Evolutionary conservation across 2,888 invertebrate species (phyloP).

Genomic region (Pomacea canaliculata): DNA sequence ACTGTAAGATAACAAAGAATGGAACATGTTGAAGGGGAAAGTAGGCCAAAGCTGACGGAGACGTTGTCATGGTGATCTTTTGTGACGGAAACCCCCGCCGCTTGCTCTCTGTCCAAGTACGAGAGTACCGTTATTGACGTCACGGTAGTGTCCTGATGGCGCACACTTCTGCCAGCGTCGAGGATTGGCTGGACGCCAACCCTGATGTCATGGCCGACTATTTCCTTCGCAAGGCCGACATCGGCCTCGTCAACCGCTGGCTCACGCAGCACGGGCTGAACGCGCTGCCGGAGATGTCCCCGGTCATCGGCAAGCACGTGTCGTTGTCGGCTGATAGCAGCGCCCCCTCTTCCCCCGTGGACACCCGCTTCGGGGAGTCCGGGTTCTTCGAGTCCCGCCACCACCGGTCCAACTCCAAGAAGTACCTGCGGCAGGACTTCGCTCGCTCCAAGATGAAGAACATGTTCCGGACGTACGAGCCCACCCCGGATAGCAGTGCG

Average conservation of each 20-base stretch:
- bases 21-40: too few species aligned
- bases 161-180: constrained; percentile 66
- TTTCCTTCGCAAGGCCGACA: constrained; percentile 72
- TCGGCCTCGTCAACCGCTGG: constrained; percentile 72
- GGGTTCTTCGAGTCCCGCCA: constrained; percentile 54
- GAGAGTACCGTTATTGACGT: too few species aligned
- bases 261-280: constrained; percentile 71
- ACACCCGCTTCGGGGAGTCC: constrained; percentile 40
- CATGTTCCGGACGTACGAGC: constrained; percentile 71
- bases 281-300: constrained; percentile 65
- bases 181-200: constrained; percentile 72
- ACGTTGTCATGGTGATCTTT: too few species aligned
- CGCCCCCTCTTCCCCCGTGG: constrained; percentile 51
- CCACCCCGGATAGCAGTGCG: constrained; percentile 46
- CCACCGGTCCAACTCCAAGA: constrained; percentile 70
- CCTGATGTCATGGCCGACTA: constrained; percentile 71
- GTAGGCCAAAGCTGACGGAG: too few species aligned
- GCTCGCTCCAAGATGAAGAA: constrained; percentile 72
- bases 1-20: too few species aligned
- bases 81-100: too few species aligned
- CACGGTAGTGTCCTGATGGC: background rate
- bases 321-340: constrained; percentile 47
- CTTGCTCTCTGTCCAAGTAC: too few species aligned
- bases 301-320: constrained; percentile 27
- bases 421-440: constrained; percentile 72